Conservation (phyloP, 2,113 vertebrate species). For the Henicopernis longicauda region DNA sequence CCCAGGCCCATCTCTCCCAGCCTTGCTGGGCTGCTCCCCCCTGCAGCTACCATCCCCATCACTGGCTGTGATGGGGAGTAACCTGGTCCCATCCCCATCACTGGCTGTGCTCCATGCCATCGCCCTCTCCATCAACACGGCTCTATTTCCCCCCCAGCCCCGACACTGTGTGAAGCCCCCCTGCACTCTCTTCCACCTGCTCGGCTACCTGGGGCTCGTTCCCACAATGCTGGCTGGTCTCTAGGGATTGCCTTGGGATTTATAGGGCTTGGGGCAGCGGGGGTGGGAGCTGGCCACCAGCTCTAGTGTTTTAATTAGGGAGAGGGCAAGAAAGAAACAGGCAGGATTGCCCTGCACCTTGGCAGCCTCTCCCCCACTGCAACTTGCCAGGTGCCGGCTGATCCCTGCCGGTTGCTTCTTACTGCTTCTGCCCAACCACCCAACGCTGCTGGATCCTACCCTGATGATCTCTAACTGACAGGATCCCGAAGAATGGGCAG, state of each 20-base stretch:
- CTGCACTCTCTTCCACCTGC: neutral
- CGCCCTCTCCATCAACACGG: neutral
- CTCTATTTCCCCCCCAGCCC: neutral
- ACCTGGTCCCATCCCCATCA: neutral
- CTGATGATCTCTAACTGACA: neutral
- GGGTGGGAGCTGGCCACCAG: neutral
- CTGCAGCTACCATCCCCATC: neutral
- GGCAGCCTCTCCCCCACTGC: neutral
- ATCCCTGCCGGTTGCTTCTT: neutral
- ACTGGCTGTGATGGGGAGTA: neutral
- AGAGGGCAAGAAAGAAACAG: neutral
- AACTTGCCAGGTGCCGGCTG: neutral
- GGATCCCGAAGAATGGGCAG: neutral
- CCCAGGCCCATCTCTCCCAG: neutral
- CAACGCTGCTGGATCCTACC: neutral
- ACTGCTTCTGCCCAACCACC: neutral
- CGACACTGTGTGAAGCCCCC: accelerated
- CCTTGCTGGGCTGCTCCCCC: neutral
- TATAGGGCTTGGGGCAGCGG: neutral
- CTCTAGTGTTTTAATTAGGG: neutral
- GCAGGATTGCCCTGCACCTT: neutral
- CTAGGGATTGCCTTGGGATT: neutral
- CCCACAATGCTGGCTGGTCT: neutral
- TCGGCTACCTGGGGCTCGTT: neutral
- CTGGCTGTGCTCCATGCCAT: neutral